Conservation (phyloP, 2,888 invertebrate species). For the Globia sparganii region DNA sequence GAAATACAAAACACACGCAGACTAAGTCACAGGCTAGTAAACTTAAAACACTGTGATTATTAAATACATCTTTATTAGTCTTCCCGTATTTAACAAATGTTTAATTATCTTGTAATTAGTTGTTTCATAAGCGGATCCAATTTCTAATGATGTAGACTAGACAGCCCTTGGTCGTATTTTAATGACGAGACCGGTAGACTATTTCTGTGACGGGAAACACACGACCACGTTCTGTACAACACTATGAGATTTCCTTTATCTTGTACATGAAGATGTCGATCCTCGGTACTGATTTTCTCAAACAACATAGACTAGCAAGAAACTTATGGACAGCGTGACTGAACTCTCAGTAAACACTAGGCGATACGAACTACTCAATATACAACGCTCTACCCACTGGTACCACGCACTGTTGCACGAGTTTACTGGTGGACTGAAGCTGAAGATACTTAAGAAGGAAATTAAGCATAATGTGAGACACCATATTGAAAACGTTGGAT, state of each 20-base stretch:
- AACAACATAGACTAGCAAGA: not conserved
- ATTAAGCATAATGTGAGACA: not conserved
- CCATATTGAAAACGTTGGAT: not conserved
- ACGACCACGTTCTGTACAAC: not conserved
- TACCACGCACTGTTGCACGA: not conserved
- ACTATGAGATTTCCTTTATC: not conserved
- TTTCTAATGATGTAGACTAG: conserved; percentile 15
- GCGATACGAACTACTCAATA: not conserved
- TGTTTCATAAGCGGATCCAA: not conserved
- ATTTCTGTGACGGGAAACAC: not conserved
- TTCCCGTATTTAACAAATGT: not conserved
- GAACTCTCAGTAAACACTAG: not conserved
- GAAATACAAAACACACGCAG: not conserved
- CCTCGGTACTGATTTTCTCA: not conserved
- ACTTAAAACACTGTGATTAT: not conserved
- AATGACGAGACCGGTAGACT: not conserved
- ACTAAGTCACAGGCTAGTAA: not conserved
- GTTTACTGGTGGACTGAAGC: not conserved
- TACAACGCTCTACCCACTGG: not conserved
- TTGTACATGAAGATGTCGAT: not conserved
- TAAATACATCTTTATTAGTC: not conserved
- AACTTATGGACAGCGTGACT: not conserved
- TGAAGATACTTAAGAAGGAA: not conserved
- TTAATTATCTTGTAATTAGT: conserved; percentile 2
- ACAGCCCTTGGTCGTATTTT: conserved; percentile 4